A percentile compares a stretch with the other conserved stretches of the same genome.
Conservation (phyloP, 1,140 invertebrate species). For the Drosophila elegans region DNA sequence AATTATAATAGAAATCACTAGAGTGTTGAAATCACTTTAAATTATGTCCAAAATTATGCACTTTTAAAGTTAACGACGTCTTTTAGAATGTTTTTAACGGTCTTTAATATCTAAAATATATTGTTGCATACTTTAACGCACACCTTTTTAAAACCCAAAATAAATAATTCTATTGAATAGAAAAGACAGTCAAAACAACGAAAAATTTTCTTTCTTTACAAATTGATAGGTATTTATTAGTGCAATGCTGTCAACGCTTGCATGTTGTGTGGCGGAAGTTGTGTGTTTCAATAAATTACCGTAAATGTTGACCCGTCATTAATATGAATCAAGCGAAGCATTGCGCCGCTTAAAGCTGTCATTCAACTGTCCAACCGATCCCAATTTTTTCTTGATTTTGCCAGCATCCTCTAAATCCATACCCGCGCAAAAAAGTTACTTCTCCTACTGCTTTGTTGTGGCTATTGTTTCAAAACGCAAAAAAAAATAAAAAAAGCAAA, state of each 20-base stretch:
- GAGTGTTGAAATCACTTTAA: too few species aligned
- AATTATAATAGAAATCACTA: neutral
- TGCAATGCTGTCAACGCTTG: conserved; percentile 20
- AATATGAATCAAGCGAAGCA: conserved; percentile 58
- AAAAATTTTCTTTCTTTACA: too few species aligned
- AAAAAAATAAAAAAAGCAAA: neutral
- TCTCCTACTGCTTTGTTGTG: conserved; percentile 32
- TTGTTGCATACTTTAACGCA: too few species aligned
- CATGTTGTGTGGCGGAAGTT: conserved; percentile 38
- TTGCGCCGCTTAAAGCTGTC: conserved; percentile 46
- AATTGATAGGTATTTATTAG: neutral
- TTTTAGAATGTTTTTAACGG: too few species aligned
- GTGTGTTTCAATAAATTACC: conserved; percentile 53
- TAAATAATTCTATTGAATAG: neutral
- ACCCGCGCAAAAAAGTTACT: conserved; percentile 11
- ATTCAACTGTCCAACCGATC: conserved; percentile 13
- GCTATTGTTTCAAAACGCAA: conserved; percentile 24
- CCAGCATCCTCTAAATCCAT: too few species aligned
- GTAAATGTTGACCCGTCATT: conserved; percentile 39
- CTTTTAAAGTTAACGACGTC: too few species aligned
- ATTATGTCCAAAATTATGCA: too few species aligned
- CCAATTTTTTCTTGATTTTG: conserved; percentile 22
- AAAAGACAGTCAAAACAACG: neutral
- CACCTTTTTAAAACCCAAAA: too few species aligned
- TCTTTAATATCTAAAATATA: too few species aligned